phyloP scores from a whole-genome alignment of 2,113 vertebrate genomes.

The Spizaetus ornatus region DNA sequence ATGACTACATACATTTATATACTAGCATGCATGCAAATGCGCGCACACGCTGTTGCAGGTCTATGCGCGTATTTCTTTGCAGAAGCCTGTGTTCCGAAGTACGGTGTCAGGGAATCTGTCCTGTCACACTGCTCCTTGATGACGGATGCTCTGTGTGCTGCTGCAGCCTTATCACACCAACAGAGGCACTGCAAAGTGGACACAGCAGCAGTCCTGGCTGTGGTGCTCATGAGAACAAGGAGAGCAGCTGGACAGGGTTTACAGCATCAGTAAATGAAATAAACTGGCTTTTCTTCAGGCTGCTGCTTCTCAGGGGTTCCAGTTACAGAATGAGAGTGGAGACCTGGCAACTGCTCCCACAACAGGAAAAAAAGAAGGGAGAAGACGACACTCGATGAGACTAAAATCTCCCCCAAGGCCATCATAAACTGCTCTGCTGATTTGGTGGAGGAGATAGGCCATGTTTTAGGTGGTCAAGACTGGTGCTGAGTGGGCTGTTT shows the following conservation, averaged over 20 bases:
- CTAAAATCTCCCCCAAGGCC: background rate
- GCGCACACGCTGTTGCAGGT: background rate
- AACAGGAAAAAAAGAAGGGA: background rate
- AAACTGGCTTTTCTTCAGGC: background rate
- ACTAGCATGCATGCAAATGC: background rate
- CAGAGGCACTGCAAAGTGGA: background rate
- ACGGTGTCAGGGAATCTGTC: background rate
- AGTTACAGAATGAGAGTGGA: background rate
- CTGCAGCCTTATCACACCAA: background rate
- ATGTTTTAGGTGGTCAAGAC: background rate
- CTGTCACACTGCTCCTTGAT: background rate
- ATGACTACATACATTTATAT: background rate
- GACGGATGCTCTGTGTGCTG: background rate
- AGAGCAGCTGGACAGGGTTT: background rate
- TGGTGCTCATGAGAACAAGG: background rate
- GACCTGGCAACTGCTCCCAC: background rate
- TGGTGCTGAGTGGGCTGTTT: background rate
- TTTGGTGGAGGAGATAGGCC: background rate
- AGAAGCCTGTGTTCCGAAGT: background rate
- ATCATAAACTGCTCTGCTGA: background rate
- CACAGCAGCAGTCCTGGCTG: background rate
- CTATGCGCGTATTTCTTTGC: background rate
- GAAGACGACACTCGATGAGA: background rate
- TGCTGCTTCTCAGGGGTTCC: background rate
- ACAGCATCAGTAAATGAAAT: background rate